Conservation (phyloP, 2,113 vertebrate species). For the Dermatemys mawii region DNA sequence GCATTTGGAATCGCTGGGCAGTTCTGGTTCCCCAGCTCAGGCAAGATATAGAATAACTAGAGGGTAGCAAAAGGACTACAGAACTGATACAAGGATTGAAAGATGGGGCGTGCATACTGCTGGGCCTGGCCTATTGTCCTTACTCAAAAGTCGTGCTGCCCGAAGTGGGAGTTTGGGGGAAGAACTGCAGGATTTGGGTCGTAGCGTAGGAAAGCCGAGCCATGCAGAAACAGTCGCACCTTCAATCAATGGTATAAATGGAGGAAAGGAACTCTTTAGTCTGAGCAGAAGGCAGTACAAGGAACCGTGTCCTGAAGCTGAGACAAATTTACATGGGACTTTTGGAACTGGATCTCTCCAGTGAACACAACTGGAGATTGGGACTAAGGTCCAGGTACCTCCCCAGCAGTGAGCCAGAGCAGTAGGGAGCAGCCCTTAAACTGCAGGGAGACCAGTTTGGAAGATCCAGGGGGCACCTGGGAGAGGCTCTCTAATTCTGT, state of each 20-base stretch:
- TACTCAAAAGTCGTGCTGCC: neutral
- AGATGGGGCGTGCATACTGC: neutral
- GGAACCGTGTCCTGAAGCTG: neutral
- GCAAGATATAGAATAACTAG: neutral
- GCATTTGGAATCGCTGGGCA: neutral
- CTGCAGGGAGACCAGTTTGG: neutral
- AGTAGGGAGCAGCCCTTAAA: neutral
- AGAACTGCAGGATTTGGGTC: neutral
- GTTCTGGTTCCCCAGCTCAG: neutral
- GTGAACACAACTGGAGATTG: neutral
- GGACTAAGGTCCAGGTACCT: neutral
- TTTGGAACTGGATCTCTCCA: neutral
- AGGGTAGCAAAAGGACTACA: neutral
- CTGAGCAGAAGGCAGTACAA: neutral
- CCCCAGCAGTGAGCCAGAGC: neutral
- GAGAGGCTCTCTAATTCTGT: neutral
- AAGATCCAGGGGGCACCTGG: neutral
- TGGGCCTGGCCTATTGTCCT: neutral
- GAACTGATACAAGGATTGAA: neutral
- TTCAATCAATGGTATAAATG: neutral
- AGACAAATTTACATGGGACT: neutral
- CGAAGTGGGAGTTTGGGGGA: neutral
- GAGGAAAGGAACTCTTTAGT: neutral
- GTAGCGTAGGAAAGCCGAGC: neutral
- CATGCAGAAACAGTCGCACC: neutral